These are phyloP conservation scores for Pegea sp. DNA, from an alignment of 23 tunicate genomes.

Conservation along the genomic window DNA sequence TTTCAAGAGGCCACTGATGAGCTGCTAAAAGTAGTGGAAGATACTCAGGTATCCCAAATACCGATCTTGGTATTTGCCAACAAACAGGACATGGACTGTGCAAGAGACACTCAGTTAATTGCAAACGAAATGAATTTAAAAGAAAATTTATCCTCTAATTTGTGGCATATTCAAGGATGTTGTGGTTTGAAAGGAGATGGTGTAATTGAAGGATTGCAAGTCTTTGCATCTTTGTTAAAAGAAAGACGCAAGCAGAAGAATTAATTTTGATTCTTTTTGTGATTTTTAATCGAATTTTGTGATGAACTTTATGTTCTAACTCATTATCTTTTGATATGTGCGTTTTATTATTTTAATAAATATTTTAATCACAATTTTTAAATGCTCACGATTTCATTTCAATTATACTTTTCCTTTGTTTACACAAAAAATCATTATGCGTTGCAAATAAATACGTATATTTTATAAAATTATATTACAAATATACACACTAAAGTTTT, in stretches of 20 bases:
- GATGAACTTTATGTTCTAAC: too few relatives aligned
- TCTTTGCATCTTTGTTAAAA: constrained; percentile 28
- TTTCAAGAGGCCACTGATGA: constrained; percentile 37
- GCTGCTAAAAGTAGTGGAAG: constrained; percentile 12
- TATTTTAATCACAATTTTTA: too few relatives aligned
- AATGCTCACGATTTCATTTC: too few relatives aligned
- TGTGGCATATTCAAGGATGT: constrained; percentile 34
- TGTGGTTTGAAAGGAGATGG: constrained; percentile 49
- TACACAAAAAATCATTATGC: too few relatives aligned
- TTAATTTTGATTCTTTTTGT: too few relatives aligned
- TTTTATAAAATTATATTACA: too few relatives aligned
- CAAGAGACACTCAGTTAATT: constrained; percentile 9
- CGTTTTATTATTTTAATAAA: too few relatives aligned
- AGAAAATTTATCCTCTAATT: constrained; percentile 15
- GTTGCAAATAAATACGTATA: too few relatives aligned
- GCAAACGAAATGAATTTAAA: constrained; percentile 2
- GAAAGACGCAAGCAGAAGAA: constrained; percentile 4
- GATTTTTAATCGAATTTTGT: too few relatives aligned
- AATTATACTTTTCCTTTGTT: too few relatives aligned
- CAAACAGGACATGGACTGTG: constrained; percentile 33
- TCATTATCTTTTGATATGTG: too few relatives aligned
- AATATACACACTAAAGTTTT: too few relatives aligned
- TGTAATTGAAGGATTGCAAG: constrained; percentile 20
- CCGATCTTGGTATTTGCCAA: constrained; percentile 48
- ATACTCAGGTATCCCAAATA: constrained; percentile 21